Evolutionary conservation across 2,797 vertebrate genomes (phyloP).

Genomic region (Coluber constrictor): DNA sequence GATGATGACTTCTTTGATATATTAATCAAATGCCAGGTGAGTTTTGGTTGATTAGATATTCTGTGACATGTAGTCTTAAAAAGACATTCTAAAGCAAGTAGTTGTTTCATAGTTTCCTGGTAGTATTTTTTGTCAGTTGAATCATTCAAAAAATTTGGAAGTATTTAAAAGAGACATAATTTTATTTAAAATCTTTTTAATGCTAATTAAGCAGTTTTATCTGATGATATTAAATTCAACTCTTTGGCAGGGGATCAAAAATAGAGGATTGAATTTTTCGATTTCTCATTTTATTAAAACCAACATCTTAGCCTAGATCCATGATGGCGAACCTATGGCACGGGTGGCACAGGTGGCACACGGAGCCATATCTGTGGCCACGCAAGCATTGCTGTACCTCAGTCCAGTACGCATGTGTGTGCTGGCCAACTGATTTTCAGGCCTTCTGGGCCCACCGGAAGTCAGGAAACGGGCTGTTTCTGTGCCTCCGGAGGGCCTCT

Average conservation of each 20-base stretch:
- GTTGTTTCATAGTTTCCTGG: not conserved
- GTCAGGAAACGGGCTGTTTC: no score
- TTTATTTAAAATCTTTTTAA: not conserved
- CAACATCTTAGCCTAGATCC: not conserved
- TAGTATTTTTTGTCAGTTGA: not conserved
- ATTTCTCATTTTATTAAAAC: not conserved
- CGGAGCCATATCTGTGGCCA: no score
- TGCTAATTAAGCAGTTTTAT: not conserved
- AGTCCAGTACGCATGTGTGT: no score
- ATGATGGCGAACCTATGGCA: no score
- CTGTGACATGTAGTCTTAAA: not conserved
- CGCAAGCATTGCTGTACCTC: no score
- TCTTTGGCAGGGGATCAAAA: not conserved
- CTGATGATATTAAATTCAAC: not conserved
- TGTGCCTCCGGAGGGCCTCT: no score
- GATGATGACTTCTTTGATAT: slow-evolving; percentile 95
- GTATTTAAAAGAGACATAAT: not conserved
- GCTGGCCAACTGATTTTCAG: no score
- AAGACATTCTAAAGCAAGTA: not conserved
- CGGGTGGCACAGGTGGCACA: no score
- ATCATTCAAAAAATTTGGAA: not conserved
- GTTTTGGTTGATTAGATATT: not conserved
- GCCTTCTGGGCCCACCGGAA: no score
- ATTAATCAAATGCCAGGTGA: slow-evolving; percentile 91
- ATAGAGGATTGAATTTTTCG: not conserved